Evolutionary conservation across 2,797 vertebrate species (phyloP), one percentile per base, ranked within the genome.

Genomic region (Anguilla pacifica): DNA sequence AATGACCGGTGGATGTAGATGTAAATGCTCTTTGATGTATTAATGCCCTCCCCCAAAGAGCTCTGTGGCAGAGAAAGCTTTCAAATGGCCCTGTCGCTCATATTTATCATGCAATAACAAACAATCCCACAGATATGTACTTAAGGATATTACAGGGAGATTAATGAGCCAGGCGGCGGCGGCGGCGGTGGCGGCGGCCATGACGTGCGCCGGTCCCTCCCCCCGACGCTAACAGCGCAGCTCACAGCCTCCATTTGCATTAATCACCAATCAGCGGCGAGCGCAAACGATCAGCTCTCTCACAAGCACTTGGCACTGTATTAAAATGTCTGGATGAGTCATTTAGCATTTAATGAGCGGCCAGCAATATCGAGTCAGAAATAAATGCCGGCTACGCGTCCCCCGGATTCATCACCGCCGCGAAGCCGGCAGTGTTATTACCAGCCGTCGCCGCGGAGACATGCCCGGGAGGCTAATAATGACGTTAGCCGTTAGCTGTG

Each of bases 271-370:
- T 96, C 97, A 97, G 96, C 96, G 95, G 96, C 96, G 95, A 28
- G 59, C 11, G 2, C 96, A 97, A 97, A 97, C 97, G 97, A 97
- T 97, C 97, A 95, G 95, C 95, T 94, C 96, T 94, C 96, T 94
- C 96, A 96, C 96, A 96, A 92, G 96, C 95, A 96, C 95, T 97
- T 97, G 97, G 97, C 96, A 96, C 97, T 97, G 97, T 97, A 98
- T 98, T 98, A 98, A 98, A 97, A 97, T 96, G 96, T 97, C 96
- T 97, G 97, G 96, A 98, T 96, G 97, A 98, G 96, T 97, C 97
- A 97, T 97, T 98, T 97, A 98, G 97, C 95, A 94, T 97, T 97
- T 99, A 98, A 98, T 97, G 96, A 97, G 97, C 96, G 96, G 96
- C 96, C 96, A 97, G 97, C 96, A 97, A 98, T 96, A 96, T 96